A percentile compares a stretch with the other conserved stretches of the same genome.
Evolutionary conservation across 2,888 invertebrate species (phyloP).

Genomic region (Pyrocoelia pectoralis): DNA sequence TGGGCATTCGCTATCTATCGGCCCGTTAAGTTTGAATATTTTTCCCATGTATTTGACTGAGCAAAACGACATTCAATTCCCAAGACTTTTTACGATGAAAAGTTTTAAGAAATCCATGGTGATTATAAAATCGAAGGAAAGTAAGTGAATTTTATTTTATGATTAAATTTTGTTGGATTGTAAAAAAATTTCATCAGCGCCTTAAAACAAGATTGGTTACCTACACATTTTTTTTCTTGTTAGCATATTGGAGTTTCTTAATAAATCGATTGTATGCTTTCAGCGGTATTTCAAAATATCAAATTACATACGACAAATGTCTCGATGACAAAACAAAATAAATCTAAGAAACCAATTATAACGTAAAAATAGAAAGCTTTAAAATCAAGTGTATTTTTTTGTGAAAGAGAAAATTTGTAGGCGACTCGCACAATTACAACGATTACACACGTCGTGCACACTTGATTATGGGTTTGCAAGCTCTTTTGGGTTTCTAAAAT

Average conservation of each 20-base stretch:
- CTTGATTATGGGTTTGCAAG: conserved; percentile 27
- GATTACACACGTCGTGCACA: conserved; percentile 28
- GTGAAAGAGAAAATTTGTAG: conserved; percentile 10
- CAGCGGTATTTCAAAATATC: conserved; percentile 7
- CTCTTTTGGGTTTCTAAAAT: conserved; percentile 28
- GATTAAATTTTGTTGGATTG: too few relatives aligned
- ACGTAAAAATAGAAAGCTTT: not conserved
- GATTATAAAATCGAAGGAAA: too few relatives aligned
- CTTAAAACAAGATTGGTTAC: too few relatives aligned
- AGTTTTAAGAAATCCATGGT: too few relatives aligned
- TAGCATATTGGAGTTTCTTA: not conserved
- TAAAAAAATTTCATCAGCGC: too few relatives aligned
- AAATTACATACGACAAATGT: not conserved
- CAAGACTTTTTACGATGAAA: too few relatives aligned
- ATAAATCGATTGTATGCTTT: not conserved
- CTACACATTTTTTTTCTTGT: not conserved
- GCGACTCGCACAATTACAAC: conserved; percentile 15
- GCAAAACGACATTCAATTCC: too few relatives aligned
- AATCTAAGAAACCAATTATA: not conserved
- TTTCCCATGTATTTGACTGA: too few relatives aligned
- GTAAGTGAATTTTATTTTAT: too few relatives aligned
- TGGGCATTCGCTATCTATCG: too few relatives aligned
- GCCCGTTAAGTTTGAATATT: too few relatives aligned
- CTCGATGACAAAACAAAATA: not conserved
- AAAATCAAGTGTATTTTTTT: not conserved